Base-by-base conservation (phyloP, 1,140 invertebrate species). In the Sminthurides bifidus region DNA sequence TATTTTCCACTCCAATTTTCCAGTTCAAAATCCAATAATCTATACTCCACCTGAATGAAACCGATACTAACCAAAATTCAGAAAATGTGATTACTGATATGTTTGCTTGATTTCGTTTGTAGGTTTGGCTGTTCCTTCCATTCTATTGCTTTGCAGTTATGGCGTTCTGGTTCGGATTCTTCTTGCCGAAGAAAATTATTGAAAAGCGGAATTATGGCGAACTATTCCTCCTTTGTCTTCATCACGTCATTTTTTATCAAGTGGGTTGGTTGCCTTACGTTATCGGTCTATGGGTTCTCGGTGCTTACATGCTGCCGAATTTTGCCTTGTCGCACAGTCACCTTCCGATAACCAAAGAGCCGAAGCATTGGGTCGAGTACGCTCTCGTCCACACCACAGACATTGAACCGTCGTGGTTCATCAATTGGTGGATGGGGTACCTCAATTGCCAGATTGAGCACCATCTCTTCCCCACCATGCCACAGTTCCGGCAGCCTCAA, bases 321-420 rank as follows among this genome's bases (percentile, higher is more conserved):
- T 52, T 58, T 23, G 14, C 48, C 6, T 24, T 58, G 0, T 52
- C 56, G 14, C 56, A 58, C 17, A 35, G 49, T 1, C 56, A 58
- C 30, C 30, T 52, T 10, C 40, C 40, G 4, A 43, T 58, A 1
- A 52, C 50, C 1, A 19, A 24, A 8, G 33, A 52, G 21, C 40
- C 40, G 12, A 45, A 24, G 19, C 56, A 58, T 40, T 58, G 56
- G 56, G 56, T 58, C 0, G 56, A 58, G n/a, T 58, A 52, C 12
- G 37, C 49, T 14, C 15, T 52, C 12, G 24, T 43, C 17, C 56
- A 58, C 44, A 58, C 56, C 0, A 29, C 45, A 5, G 33, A 58
- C 33, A 29, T 58, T 8, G 19, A 43, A 37, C 40, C 49, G 1
- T 52, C 49, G 2, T 52, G 49, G 49, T 52, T 26, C 26, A 24